These are phyloP conservation scores for Nyleta sp. DNA, from an alignment of 2,888 invertebrate genomes.

Conservation along the genomic window DNA sequence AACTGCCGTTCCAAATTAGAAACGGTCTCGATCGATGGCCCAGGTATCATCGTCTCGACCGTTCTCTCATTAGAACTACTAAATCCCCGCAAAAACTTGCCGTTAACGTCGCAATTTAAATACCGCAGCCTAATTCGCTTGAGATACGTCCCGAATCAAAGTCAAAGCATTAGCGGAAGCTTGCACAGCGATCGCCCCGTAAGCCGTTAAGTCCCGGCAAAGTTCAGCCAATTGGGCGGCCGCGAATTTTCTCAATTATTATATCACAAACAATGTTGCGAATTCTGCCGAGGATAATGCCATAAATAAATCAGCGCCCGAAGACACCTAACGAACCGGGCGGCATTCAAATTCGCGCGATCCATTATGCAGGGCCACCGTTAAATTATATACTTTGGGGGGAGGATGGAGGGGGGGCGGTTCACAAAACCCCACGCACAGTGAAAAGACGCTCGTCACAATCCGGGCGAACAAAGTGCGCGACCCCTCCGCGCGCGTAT, in stretches of 20 bases:
- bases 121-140: slow-evolving; percentile 24
- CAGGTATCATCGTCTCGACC: too few species aligned
- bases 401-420: slow-evolving; percentile 11
- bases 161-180: slow-evolving; percentile 50
- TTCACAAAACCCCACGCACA: slow-evolving; percentile 31
- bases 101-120: slow-evolving; percentile 1
- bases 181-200: slow-evolving; percentile 35
- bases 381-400: slow-evolving; percentile 48
- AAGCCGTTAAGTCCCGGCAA: slow-evolving; percentile 46
- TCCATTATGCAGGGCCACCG: slow-evolving; percentile 18
- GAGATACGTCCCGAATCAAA: slow-evolving; percentile 46
- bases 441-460: slow-evolving; percentile 55
- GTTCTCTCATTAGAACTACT: too few species aligned
- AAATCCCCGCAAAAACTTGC: not conserved
- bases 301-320: slow-evolving; percentile 51
- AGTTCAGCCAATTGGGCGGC: slow-evolving; percentile 37
- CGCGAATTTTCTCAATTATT: slow-evolving; percentile 39
- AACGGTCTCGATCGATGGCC: too few species aligned
- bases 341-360: slow-evolving; percentile 30
- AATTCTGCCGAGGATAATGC: slow-evolving; percentile 37
- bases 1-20: too few species aligned
- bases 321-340: slow-evolving; percentile 37
- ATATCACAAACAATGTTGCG: slow-evolving; percentile 42
- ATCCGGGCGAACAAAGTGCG: slow-evolving; percentile 45
- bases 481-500: slow-evolving; percentile 35